A percentile compares a stretch with the other conserved stretches of the same genome.
Conservation (phyloP, 2,113 vertebrate species). For the Campylomormyrus tamandua region DNA sequence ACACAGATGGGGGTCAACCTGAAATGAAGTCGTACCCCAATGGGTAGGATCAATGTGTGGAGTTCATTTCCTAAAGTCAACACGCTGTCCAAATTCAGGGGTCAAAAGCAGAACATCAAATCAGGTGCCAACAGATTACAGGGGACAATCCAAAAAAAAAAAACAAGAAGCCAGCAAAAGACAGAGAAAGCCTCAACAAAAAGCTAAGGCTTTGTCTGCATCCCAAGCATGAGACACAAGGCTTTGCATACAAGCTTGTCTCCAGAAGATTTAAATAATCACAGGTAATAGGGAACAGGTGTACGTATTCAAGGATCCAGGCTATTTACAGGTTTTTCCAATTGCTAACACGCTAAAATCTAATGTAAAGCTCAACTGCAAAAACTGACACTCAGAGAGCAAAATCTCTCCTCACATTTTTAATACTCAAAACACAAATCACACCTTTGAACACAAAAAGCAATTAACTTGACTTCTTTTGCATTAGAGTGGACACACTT, state of each 20-base stretch:
- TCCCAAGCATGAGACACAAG: neutral
- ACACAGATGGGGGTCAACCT: too few relatives aligned
- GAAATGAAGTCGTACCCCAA: neutral
- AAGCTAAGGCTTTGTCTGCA: neutral
- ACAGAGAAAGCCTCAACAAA: neutral
- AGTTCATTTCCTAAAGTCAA: neutral
- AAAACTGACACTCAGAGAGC: too few relatives aligned
- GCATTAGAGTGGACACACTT: too few relatives aligned
- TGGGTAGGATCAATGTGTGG: neutral
- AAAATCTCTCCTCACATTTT: too few relatives aligned
- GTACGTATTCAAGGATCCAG: too few relatives aligned
- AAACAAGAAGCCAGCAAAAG: neutral
- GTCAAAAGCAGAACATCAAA: neutral
- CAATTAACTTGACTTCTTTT: too few relatives aligned
- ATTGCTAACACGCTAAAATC: too few relatives aligned
- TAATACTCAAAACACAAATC: too few relatives aligned
- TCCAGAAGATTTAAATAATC: neutral
- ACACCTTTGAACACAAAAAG: too few relatives aligned
- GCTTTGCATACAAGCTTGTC: neutral
- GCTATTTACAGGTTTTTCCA: neutral
- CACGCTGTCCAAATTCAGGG: neutral
- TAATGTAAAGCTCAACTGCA: too few relatives aligned
- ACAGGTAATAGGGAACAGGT: too few relatives aligned
- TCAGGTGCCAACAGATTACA: neutral
- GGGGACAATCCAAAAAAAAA: neutral